Conservation (phyloP, 2,797 vertebrate genomes). For the Halcyon chelicuti region DNA sequence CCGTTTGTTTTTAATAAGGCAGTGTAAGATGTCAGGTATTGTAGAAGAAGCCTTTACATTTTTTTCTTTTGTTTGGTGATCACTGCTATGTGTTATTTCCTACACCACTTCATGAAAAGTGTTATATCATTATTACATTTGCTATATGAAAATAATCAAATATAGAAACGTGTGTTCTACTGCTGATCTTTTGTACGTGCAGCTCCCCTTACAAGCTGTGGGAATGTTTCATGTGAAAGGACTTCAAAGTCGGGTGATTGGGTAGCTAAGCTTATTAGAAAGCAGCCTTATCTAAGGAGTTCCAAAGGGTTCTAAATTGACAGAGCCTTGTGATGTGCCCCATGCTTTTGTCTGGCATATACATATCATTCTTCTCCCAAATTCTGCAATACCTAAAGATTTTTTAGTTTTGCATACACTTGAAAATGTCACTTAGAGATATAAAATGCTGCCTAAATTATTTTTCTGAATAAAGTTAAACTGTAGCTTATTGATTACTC, state of each 20-base stretch:
- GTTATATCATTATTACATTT: background rate
- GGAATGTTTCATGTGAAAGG: background rate
- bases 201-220: background rate
- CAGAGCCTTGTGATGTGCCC: background rate
- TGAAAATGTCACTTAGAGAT: background rate
- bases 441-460: background rate
- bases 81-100: background rate
- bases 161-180: fast-evolving
- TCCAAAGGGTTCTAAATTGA: background rate
- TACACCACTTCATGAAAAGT: background rate
- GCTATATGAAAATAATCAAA: background rate
- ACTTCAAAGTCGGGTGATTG: background rate
- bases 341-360: background rate
- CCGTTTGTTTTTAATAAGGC: background rate
- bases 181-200: background rate
- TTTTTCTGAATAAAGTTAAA: background rate
- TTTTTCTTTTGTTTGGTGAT: background rate
- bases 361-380: background rate
- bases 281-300: background rate
- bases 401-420: background rate
- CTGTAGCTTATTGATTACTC: background rate
- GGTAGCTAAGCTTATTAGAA: background rate
- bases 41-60: background rate
- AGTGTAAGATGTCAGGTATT: background rate
- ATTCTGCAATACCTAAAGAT: background rate